phyloP scores from a whole-genome alignment of 1,140 invertebrate genomes.

The Heliothis subflexa region DNA sequence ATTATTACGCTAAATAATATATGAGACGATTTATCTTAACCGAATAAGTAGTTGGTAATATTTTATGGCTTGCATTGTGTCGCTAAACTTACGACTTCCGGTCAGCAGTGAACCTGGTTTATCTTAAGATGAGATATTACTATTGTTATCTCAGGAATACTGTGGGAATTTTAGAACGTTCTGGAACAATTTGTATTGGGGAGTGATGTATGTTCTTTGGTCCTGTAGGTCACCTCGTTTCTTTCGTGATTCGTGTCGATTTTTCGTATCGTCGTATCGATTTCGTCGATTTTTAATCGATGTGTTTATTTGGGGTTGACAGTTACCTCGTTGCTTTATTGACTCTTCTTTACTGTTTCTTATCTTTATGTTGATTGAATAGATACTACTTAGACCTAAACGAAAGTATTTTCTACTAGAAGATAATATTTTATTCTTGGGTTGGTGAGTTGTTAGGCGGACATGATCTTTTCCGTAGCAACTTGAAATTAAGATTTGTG shows the following conservation, averaged over 20 bases:
- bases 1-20: slow-evolving; percentile 76
- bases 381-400: too few species aligned
- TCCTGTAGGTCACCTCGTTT: slow-evolving; percentile 15
- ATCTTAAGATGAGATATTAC: slow-evolving; percentile 47
- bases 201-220: background rate
- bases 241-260: background rate
- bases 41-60: slow-evolving; percentile 71
- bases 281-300: background rate
- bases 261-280: too few species aligned
- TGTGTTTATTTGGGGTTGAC: background rate
- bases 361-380: too few species aligned
- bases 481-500: too few species aligned
- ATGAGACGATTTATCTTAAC: slow-evolving; percentile 74
- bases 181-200: slow-evolving; percentile 29
- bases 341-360: too few species aligned
- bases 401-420: too few species aligned
- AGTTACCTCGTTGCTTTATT: too few species aligned
- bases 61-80: slow-evolving; percentile 62
- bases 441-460: too few species aligned
- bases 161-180: slow-evolving; percentile 44
- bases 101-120: slow-evolving; percentile 45
- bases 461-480: too few species aligned
- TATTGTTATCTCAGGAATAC: slow-evolving; percentile 32
- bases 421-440: too few species aligned
- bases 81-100: slow-evolving; percentile 64